Conservation (phyloP, 2,888 invertebrate genomes). For the Melanostoma mellinum region DNA sequence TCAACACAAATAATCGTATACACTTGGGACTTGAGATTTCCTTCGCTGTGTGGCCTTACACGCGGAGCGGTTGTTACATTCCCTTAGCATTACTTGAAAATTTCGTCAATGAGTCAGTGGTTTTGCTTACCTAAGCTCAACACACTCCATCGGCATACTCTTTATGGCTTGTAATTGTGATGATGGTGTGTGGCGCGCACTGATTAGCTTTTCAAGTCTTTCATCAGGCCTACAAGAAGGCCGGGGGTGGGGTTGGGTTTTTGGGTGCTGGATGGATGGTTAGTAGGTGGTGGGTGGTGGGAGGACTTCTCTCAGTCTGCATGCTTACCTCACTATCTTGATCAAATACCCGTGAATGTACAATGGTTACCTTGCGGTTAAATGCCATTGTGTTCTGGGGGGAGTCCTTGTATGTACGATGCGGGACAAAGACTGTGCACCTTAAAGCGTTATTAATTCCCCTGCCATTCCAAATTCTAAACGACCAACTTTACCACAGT, state of each 20-base stretch:
- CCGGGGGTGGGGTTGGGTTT: not conserved
- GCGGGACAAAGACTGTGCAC: not conserved
- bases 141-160: not conserved
- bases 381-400: slow-evolving; percentile 12
- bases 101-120: slow-evolving; percentile 31
- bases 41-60: not conserved
- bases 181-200: slow-evolving; percentile 2
- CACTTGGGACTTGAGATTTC: not conserved
- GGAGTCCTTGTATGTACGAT: slow-evolving; percentile 12
- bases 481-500: slow-evolving; percentile 51
- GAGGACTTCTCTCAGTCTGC: not conserved
- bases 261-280: not conserved
- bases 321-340: slow-evolving; percentile 15
- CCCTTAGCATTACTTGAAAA: not conserved
- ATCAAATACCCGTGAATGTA: slow-evolving; percentile 45
- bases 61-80: not conserved
- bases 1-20: slow-evolving; percentile 36
- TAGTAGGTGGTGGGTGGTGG: no score
- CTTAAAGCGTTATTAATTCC: slow-evolving; percentile 1
- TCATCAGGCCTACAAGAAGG: not conserved
- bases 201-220: slow-evolving; percentile 26
- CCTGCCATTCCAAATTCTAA: slow-evolving; percentile 19
- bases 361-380: slow-evolving; percentile 27
- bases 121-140: slow-evolving; percentile 1
- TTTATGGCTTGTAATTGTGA: slow-evolving; percentile 5